A percentile compares a stretch with the other conserved stretches of the same genome.
phyloP scores from a whole-genome alignment of 2,113 vertebrate species.

The Phoenicopterus ruber region DNA sequence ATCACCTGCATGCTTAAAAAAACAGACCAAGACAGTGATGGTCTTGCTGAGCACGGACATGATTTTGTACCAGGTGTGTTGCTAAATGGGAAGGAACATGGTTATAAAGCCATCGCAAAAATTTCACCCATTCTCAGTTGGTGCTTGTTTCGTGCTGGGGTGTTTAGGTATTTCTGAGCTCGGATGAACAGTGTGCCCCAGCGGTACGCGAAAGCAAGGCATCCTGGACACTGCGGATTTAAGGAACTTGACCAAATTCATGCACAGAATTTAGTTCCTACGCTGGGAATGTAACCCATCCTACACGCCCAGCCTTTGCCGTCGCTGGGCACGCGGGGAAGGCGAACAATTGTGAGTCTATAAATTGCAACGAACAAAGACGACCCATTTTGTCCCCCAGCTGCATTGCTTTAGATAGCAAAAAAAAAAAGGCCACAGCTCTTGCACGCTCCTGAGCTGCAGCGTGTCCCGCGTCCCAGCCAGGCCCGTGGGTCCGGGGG shows the following conservation, averaged over 20 bases:
- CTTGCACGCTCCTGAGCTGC: background rate
- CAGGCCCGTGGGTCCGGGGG: rapidly evolving
- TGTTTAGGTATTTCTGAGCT: background rate
- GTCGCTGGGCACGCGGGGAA: background rate
- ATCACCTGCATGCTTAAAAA: background rate
- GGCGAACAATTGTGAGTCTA: background rate
- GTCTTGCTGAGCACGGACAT: background rate
- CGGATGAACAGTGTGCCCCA: background rate
- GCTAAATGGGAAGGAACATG: background rate
- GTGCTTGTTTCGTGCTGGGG: background rate
- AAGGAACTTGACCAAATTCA: background rate
- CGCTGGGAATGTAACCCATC: background rate
- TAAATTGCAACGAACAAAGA: background rate
- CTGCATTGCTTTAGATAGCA: background rate
- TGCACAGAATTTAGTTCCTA: background rate
- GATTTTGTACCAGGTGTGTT: background rate
- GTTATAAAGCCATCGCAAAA: background rate
- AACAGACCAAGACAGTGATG: background rate
- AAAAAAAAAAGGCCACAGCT: background rate
- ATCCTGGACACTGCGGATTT: background rate
- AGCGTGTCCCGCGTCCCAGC: background rate
- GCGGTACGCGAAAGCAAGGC: background rate
- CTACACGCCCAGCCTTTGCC: background rate
- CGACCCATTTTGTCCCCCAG: background rate
- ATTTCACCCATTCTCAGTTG: background rate